phyloP scores from a whole-genome alignment of 2,888 invertebrate species.

The Limenitis camilla region DNA sequence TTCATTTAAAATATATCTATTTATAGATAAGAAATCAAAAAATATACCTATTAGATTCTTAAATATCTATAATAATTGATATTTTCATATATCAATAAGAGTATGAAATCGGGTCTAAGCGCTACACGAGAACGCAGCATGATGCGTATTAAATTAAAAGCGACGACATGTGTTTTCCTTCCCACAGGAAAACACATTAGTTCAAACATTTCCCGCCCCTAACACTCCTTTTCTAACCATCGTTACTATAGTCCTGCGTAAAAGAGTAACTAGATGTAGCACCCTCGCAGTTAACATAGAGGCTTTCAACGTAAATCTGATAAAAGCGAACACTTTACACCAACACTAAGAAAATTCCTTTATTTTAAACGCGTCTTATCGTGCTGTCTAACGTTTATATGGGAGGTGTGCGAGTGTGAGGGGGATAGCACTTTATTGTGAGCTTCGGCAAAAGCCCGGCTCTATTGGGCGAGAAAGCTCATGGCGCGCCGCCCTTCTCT shows the following conservation, averaged over 20 bases:
- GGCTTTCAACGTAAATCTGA: conserved; percentile 73
- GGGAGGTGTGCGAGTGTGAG: conserved; percentile 28
- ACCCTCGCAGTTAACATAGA: conserved; percentile 66
- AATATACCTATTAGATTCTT: not conserved
- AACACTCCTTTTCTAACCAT: conserved; percentile 40
- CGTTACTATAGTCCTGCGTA: conserved; percentile 18
- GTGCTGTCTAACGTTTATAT: conserved; percentile 32
- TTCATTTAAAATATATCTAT: not conserved
- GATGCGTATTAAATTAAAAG: conserved; percentile 74
- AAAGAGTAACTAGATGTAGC: conserved; percentile 46
- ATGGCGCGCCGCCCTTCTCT: conserved; percentile 57
- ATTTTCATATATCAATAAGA: conserved; percentile 3
- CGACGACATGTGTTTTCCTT: conserved; percentile 74
- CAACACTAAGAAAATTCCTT: conserved; percentile 66
- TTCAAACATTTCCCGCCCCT: conserved; percentile 60
- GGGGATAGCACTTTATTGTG: conserved; percentile 35
- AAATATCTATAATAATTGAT: not conserved
- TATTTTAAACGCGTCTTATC: conserved; percentile 31
- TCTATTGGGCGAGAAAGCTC: conserved; percentile 66
- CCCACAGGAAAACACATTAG: conserved; percentile 74
- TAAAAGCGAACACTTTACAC: conserved; percentile 68
- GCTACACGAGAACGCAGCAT: conserved; percentile 62
- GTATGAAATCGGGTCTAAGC: conserved; percentile 26
- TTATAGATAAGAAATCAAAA: not conserved
- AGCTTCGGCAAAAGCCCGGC: conserved; percentile 31